Evolutionary conservation across 2,888 invertebrate species (phyloP).

Genomic region (Neelides folsomi): DNA sequence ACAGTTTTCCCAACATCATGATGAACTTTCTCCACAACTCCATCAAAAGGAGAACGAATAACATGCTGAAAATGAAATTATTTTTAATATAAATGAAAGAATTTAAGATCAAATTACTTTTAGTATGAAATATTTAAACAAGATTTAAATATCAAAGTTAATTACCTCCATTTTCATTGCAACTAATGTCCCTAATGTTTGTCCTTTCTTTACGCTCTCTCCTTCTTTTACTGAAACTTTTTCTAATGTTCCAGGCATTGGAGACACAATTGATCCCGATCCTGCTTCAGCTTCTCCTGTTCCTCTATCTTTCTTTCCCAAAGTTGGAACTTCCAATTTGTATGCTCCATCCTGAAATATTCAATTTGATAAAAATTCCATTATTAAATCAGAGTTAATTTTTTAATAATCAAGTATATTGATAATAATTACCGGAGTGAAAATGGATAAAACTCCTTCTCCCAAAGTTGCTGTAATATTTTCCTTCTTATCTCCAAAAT

Average conservation of each 20-base stretch:
- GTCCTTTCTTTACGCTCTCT: slow-evolving; percentile 69
- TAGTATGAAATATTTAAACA: neutral
- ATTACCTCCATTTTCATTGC: slow-evolving; percentile 98
- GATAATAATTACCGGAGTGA: slow-evolving; percentile 16
- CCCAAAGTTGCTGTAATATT: slow-evolving; percentile 20
- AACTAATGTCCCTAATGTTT: slow-evolving; percentile 81
- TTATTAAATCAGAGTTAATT: too few relatives aligned
- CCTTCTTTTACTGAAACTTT: slow-evolving; percentile 72
- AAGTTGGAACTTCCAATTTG: slow-evolving; percentile 57
- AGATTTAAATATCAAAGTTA: neutral
- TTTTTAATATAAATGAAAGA: neutral
- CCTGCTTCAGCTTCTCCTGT: slow-evolving; percentile 45
- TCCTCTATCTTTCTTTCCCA: slow-evolving; percentile 44
- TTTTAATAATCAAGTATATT: too few relatives aligned
- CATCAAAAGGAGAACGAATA: slow-evolving; percentile 68
- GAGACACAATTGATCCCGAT: slow-evolving; percentile 58
- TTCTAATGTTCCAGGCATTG: slow-evolving; percentile 93
- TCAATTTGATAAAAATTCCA: too few relatives aligned
- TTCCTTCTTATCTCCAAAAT: slow-evolving; percentile 19
- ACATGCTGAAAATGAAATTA: slow-evolving; percentile 50
- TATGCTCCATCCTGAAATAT: slow-evolving; percentile 25
- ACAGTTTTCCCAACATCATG: slow-evolving; percentile 70
- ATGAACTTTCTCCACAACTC: slow-evolving; percentile 56
- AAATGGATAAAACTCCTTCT: slow-evolving; percentile 19
- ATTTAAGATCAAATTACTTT: neutral